Evolutionary conservation across 2,113 vertebrate species (phyloP), one percentile per base, ranked within the genome.

Genomic region (Coracopsis vasa): DNA sequence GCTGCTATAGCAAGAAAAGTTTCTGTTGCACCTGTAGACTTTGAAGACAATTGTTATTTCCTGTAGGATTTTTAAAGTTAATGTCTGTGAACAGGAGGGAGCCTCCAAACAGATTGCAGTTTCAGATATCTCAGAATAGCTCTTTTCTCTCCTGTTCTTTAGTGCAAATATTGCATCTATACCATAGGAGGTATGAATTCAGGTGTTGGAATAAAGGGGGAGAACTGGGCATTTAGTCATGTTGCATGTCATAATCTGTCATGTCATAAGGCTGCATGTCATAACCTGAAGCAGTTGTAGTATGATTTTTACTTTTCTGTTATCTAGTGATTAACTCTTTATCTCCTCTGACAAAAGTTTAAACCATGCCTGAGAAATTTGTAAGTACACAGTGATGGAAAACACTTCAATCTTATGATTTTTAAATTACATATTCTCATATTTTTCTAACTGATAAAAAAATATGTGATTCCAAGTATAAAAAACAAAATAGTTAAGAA

Each of bases 11-110:
- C 16, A 94, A 75, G 48, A 94, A 86, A 86, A 91, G 25, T 72
- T 89, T 73, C 47, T 67, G 48, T 65, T 86, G 31, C 65, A 94
- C 35, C 50, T 88, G 39, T 29, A 88, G 56, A 74, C 82, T 89
- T 95, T 94, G 94, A 96, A 96, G 47, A 62, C 37, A 86, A 44
- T 75, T 88, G 33, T 51, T 90, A 67, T 95, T 85, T 95, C 82
- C 83, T 86, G 77, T 89, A 31, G 1, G 18, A 80, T 81, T 96
- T 94, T 56, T 88, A 90, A 97, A 91, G 48, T 67, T 94, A 75
- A 92, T 86, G 78, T 42, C 51, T 73, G 35, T 54, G 54, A 93
- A 64, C 67, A 88, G 62, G 50, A 86, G 53, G 77, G 25, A 90
- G 17, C 74, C 45, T 89, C 45, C 54, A 86, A 96, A 97, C 61